Evolutionary conservation across 2,888 invertebrate genomes (phyloP), one percentile per base, ranked within the genome.

Genomic region (Colostygia pectinataria): DNA sequence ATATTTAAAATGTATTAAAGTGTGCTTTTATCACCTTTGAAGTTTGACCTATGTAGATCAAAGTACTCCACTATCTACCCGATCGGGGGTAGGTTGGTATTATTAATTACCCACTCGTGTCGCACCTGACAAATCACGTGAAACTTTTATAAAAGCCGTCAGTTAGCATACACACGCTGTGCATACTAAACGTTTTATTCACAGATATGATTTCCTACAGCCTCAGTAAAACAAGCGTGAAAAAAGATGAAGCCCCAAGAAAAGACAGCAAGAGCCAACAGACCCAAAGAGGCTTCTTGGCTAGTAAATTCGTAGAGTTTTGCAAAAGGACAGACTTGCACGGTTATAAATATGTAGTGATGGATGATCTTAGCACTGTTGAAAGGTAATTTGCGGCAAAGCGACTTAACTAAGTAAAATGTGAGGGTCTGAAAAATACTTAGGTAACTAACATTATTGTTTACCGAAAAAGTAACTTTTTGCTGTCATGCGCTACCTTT

Each of bases 241-340:
- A 53, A 50, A 42, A 46, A 27, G 42, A 24, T 46, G 45, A 15
- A 9, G 8, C 43, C 5, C 13, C 33, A 14, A 36, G 34, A 6
- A 40, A 52, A 40, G 14, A 39, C 12, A 38, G 42, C 45, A 25
- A 20, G 29, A 65, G 18, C 8, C 29, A 61, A 8, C 61, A 59
- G 55, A 65, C 24, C 1, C 71, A 59, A 20, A 69, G 56, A 51
- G 55, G 56, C 1, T 74, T 69, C 51, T 71, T 70, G 38, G 36
- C 44, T 0, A 55, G 32, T 0, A 88, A 77, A 55, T 81, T 84
- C 12, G 74, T 74, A 2, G 92, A 93, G 59, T 95, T 94, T 77
- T 94, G 94, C 59, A 86, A 91, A 40, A 91, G 92, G 14, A 95
- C 95, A 0, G 93, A 93, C 53, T 77, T 95, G 40, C 95, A 95